Evolutionary conservation across 2,888 invertebrate genomes (phyloP), one percentile per base, ranked within the genome.

Genomic region (Mesorhabditis belari): DNA sequence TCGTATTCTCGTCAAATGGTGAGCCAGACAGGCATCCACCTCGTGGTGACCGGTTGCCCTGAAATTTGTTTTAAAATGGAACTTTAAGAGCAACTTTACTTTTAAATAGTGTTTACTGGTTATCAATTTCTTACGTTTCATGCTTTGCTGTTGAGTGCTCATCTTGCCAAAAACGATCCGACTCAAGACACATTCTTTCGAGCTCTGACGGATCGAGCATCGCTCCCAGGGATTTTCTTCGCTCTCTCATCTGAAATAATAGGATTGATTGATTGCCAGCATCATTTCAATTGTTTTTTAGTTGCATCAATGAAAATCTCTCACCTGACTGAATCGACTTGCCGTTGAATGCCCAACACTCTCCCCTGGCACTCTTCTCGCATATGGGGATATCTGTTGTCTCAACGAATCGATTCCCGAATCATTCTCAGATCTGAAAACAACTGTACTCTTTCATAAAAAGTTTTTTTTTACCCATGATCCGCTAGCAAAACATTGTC

Each of bases 341-440:
- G 65, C 63, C 23, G 64, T 63, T 35, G 59, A 29, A 6, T 56
- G 56, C 9, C 63, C 69, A 5, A 54, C 59, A 4, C 66, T 60
- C 21, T 65, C 68, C 9, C 63, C 64, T 23, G 57, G 24, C 0
- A 66, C 67, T 17, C 68, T 63, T 3, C 53, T 56, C 23, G 70
- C 60, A 52, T 74, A 77, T 3, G 77, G 77, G 0, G 76, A 77
- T 24, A 66, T 66, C 51, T 75, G 69, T 54, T 77, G 77, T 12
- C 78, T 68, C 12, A 78, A 59, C 0, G 77, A 77, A 58, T 78
- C 78, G 29, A 78, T 76, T 26, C 78, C 78, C 55, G 75, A 75
- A 63, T 78, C 78, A 55, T 77, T 78, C 61, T 78, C 78, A 12
- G 75, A 77, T 23, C 74, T 76, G 44, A 9, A 69, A 62, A 35